Evolutionary conservation across 2,113 vertebrate genomes (phyloP), one percentile per base, ranked within the genome.

Genomic region (Lampris megalopsis): DNA sequence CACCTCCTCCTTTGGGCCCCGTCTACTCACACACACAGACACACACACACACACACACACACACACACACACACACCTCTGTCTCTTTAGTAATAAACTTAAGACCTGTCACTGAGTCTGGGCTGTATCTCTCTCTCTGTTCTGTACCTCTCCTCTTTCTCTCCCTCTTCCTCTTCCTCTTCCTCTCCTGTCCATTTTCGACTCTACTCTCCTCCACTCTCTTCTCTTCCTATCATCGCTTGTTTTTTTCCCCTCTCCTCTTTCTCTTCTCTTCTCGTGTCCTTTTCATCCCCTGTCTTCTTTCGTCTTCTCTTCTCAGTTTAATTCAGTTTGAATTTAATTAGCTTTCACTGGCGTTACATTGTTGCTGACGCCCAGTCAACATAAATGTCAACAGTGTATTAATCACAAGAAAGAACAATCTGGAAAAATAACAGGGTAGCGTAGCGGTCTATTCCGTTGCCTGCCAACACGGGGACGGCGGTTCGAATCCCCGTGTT

Each of bases 21-120:
- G 24, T 24, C 24, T 24, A 24, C 24, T 24, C 24, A 24, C 24
- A 24, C 24, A 24, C 24, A 24, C 24, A 24, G 24, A 24, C 24
- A 24, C 24, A 24, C 24, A 24, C 24, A 24, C 24, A 24, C 24
- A 24, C 75, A 80, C 54, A 3, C 47, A n/a, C n/a, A 24, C 24
- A 24, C 24, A 24, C 24, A 24, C 24, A 24, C 24, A 24, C 24
- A 24, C 75, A 80, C 54, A 3, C 47, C 63, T 75, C 60, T 50
- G 49, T 75, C 56, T 77, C 62, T 60, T 54, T 65, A 58, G 57
- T 71, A 52, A 81, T 69, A 70, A 80, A 80, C 54, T 53, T 24
- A 35, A 47, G 48, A 35, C 8, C 53, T 37, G 8, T 47, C 9
- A 24, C 24, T 24, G 24, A 24, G 24, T 24, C 24, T 24, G 24